Evolutionary conservation across 2,797 vertebrate species (phyloP).

Genomic region (Typhlichthys eigenmanni): DNA sequence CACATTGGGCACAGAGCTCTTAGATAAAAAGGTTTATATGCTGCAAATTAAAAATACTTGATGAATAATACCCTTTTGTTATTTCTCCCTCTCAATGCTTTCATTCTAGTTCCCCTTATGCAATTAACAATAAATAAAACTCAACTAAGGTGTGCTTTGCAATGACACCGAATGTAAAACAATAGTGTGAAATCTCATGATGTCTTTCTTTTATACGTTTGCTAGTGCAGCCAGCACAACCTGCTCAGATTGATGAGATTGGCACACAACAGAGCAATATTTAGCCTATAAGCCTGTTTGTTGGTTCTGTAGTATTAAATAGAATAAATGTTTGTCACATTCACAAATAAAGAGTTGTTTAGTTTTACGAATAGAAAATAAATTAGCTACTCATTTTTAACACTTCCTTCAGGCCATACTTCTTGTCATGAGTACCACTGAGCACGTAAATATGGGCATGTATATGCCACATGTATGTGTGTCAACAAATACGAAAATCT

Average conservation of each 20-base stretch:
- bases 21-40: no score
- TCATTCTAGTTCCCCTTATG: conserved; percentile 20
- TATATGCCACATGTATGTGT: background rate
- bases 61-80: no score
- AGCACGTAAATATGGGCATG: conserved; percentile 2
- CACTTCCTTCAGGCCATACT: no score
- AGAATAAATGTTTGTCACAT: background rate
- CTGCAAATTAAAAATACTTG: no score
- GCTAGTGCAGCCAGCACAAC: conserved; percentile 51
- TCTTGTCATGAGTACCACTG: conserved; percentile 7
- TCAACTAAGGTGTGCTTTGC: conserved; percentile 1
- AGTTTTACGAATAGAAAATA: background rate
- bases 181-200: conserved; percentile 28
- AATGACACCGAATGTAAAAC: conserved; percentile 11
- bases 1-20: no score
- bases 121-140: conserved; percentile 5
- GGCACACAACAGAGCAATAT: background rate
- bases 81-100: background rate
- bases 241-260: conserved; percentile 27
- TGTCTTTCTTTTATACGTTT: conserved; percentile 31
- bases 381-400: background rate
- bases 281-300: no score
- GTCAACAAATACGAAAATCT: conserved; percentile 4
- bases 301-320: no score
- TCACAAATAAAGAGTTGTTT: background rate